A percentile compares a stretch with the other conserved stretches of the same genome.
Evolutionary conservation across 2,113 vertebrate genomes (phyloP).

Genomic region (Sinosuthora webbiana): DNA sequence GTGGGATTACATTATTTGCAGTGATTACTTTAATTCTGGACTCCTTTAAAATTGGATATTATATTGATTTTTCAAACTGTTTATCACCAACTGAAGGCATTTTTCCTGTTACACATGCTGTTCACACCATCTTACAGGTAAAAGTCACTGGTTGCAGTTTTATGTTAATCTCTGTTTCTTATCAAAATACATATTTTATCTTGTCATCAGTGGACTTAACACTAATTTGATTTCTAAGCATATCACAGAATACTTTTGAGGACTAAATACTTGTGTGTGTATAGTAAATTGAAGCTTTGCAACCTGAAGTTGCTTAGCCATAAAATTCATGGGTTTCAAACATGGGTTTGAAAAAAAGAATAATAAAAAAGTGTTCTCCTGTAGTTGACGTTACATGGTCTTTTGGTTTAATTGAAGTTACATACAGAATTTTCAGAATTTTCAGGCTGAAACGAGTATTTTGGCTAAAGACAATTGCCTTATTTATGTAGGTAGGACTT

Average conservation of each 20-base stretch:
- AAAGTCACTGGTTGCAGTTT: neutral
- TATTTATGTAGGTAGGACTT: neutral
- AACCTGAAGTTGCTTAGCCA: neutral
- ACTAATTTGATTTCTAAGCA: neutral
- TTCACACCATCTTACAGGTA: slow-evolving; percentile 93
- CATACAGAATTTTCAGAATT: neutral
- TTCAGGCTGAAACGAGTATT: neutral
- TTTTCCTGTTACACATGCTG: slow-evolving; percentile 86
- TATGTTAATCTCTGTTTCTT: neutral
- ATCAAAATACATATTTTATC: neutral
- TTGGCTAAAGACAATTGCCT: neutral
- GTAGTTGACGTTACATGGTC: neutral
- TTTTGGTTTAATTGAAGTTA: neutral
- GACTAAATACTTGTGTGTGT: neutral
- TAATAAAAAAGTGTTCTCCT: neutral
- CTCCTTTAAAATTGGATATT: slow-evolving; percentile 91
- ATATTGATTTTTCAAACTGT: slow-evolving; percentile 87
- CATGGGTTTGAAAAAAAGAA: neutral
- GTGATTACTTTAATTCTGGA: slow-evolving; percentile 90
- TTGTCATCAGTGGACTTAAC: neutral
- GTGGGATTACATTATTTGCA: slow-evolving; percentile 90
- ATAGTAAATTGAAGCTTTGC: neutral
- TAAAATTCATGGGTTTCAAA: neutral
- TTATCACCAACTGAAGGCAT: slow-evolving; percentile 86
- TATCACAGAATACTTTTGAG: neutral